These are phyloP conservation scores for Sarcophilus harrisii DNA, from an alignment of 2,797 vertebrate genomes.

Conservation along the genomic window DNA sequence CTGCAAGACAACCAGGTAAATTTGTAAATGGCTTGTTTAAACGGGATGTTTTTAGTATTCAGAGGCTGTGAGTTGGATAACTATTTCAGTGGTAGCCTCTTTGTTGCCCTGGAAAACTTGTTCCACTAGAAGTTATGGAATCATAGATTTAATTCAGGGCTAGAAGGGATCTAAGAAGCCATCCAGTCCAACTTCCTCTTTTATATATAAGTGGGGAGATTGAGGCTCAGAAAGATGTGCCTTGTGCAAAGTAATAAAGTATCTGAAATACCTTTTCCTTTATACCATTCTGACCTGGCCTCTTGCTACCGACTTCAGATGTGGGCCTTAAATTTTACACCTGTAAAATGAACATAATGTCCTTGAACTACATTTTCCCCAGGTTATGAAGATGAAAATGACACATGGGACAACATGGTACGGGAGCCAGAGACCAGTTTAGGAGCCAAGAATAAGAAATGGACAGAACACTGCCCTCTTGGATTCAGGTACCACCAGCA, in stretches of 20 bases:
- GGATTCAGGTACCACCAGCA: not conserved
- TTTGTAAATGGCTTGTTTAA: conserved; percentile 19
- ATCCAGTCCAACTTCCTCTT: not conserved
- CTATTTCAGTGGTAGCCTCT: not conserved
- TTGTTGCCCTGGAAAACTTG: not conserved
- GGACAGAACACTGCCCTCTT: not conserved
- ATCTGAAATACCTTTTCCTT: not conserved
- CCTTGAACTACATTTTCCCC: not conserved
- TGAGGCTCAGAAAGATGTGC: not conserved
- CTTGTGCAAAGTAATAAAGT: not conserved
- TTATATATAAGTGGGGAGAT: not conserved
- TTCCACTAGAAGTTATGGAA: not conserved
- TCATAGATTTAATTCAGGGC: not conserved
- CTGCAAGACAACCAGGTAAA: conserved; percentile 33
- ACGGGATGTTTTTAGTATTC: conserved; percentile 36
- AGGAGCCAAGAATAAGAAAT: not conserved
- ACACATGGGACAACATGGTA: not conserved
- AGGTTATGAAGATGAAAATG: not conserved
- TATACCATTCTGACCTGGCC: not conserved
- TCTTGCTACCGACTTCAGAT: not conserved
- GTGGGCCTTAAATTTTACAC: not conserved
- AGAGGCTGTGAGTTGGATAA: conserved; percentile 48
- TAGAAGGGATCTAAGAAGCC: not conserved
- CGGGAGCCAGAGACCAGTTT: not conserved
- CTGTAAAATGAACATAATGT: not conserved